These are phyloP conservation scores for Neodon shergylaensis DNA, from an alignment of 2,113 vertebrate genomes.

Conservation along the genomic window DNA sequence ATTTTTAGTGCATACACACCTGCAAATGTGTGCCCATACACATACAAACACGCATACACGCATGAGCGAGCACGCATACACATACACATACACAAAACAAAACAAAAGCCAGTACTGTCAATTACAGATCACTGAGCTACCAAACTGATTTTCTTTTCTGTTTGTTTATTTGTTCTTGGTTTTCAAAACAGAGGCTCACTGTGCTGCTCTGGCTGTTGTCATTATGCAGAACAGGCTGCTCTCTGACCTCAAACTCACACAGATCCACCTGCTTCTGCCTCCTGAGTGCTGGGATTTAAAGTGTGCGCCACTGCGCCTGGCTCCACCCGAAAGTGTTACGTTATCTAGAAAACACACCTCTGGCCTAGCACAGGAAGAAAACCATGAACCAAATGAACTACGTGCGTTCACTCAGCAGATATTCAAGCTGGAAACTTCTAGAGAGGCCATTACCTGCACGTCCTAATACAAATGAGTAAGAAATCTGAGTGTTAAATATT, in stretches of 20 bases:
- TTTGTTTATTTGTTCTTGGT: not conserved
- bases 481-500: constrained; percentile 3
- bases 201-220: not conserved
- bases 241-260: not conserved
- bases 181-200: not conserved
- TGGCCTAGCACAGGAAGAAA: not conserved
- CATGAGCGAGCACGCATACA: too few relatives aligned
- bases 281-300: not conserved
- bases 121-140: constrained; percentile 22
- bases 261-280: not conserved
- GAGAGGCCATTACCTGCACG: constrained; percentile 14
- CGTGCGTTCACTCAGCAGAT: not conserved
- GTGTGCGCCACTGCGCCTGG: not conserved
- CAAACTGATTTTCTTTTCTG: not conserved
- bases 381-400: not conserved
- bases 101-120: not conserved
- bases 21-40: not conserved
- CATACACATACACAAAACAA: not conserved
- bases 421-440: not conserved
- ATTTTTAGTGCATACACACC: not conserved
- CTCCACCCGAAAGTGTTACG: not conserved
- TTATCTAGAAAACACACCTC: constrained; percentile 13
- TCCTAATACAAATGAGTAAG: not conserved
- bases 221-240: not conserved
- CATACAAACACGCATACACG: not conserved